Percentiles rank a stretch among this genome's conserved stretches.
phyloP scores from a whole-genome alignment of 2,888 invertebrate genomes.

The Phyllotreta striolata region DNA sequence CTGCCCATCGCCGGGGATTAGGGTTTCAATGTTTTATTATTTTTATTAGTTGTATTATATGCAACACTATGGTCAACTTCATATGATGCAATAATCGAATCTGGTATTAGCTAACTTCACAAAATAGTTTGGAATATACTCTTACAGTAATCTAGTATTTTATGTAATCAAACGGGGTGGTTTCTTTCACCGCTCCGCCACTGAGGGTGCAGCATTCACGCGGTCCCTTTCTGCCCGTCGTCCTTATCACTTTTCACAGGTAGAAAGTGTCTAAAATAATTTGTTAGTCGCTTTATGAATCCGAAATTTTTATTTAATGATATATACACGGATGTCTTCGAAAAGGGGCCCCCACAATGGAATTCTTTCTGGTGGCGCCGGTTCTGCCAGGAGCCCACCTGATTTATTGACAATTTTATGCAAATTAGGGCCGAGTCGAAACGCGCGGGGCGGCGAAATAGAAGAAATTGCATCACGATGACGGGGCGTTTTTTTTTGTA shows the following conservation, averaged over 20 bases:
- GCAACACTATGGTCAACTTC: no score
- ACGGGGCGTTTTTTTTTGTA: no score
- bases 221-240: conserved; percentile 20
- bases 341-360: conserved; percentile 17
- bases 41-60: conserved; percentile 1
- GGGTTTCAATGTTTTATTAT: background rate
- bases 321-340: conserved; percentile 26
- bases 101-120: no score
- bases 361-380: conserved; percentile 24
- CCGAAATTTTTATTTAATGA: conserved; percentile 33
- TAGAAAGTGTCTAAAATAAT: conserved; percentile 38
- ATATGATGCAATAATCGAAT: no score
- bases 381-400: conserved; percentile 16
- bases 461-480: no score
- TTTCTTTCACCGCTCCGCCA: conserved; percentile 3
- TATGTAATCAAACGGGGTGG: no score
- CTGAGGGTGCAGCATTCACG: conserved; percentile 5
- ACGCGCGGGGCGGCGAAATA: no score
- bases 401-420: conserved; percentile 27
- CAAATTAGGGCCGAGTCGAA: conserved; percentile 14
- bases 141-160: background rate
- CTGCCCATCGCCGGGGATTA: background rate
- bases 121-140: background rate
- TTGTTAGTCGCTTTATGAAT: conserved; percentile 33
- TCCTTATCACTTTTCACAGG: conserved; percentile 34